phyloP scores from a whole-genome alignment of 2,113 vertebrate species.

The Eidolon helvum region DNA sequence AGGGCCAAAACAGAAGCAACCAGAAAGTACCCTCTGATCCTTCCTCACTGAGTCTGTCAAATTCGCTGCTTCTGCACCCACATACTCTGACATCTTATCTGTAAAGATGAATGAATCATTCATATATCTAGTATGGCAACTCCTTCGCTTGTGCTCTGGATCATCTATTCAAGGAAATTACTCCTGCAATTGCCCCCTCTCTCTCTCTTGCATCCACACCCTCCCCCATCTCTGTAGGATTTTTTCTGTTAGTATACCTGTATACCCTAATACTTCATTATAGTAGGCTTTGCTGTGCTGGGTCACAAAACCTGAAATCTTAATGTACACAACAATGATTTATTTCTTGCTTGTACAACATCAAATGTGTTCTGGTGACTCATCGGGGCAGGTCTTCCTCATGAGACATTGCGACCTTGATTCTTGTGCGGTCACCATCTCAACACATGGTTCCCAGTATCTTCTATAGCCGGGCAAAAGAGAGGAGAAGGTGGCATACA shows the following conservation, averaged over 20 bases:
- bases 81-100: not conserved
- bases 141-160: not conserved
- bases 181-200: not conserved
- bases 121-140: not conserved
- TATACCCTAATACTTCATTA: not conserved
- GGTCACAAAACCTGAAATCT: not conserved
- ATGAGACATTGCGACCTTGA: not conserved
- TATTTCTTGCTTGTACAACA: not conserved
- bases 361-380: not conserved
- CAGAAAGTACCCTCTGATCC: not conserved
- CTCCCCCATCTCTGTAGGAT: not conserved
- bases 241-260: not conserved
- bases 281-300: not conserved
- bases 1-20: not conserved
- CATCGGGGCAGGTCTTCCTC: not conserved
- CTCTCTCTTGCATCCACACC: not conserved
- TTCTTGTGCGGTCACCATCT: not conserved
- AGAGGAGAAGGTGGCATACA: not conserved
- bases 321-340: not conserved
- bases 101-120: not conserved
- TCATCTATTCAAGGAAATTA: not conserved
- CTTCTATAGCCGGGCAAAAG: not conserved
- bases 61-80: not conserved
- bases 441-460: not conserved
- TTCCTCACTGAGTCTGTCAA: not conserved